A percentile compares a stretch with the other conserved stretches of the same genome.
Evolutionary conservation across 1,140 invertebrate genomes (phyloP).

Genomic region (Aethina tumida): DNA sequence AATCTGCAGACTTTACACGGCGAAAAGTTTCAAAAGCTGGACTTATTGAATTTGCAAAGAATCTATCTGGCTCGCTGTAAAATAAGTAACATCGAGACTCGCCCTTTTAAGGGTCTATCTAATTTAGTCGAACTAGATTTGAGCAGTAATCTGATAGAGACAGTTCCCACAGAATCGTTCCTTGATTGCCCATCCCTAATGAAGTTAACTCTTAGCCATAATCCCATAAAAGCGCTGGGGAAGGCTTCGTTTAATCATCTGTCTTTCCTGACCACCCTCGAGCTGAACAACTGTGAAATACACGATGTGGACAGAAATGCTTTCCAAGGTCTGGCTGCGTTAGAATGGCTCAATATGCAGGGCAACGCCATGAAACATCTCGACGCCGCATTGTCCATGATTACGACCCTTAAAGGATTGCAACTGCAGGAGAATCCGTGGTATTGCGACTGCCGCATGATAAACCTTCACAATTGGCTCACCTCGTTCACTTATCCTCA

Average conservation of each 20-base stretch:
- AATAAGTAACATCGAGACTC: constrained; percentile 63
- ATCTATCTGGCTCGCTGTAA: constrained; percentile 69
- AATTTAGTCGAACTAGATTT: constrained; percentile 85
- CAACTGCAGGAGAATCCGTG: constrained; percentile 80
- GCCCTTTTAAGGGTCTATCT: constrained; percentile 70
- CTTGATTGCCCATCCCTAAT: constrained; percentile 67
- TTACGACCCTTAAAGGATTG: constrained; percentile 61
- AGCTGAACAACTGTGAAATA: constrained; percentile 71
- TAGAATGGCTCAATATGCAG: constrained; percentile 77
- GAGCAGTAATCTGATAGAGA: constrained; percentile 65
- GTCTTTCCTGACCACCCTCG: constrained; percentile 64
- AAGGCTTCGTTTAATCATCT: constrained; percentile 67
- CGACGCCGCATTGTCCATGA: constrained; percentile 53
- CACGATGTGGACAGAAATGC: constrained; percentile 65
- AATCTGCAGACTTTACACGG: constrained; percentile 62
- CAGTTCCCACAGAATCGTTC: constrained; percentile 68
- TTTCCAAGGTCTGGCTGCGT: constrained; percentile 62
- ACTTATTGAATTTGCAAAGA: constrained; percentile 77
- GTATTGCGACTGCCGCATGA: constrained; percentile 75
- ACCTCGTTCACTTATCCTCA: constrained; percentile 60
- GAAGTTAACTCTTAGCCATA: constrained; percentile 67
- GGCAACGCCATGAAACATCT: constrained; percentile 71
- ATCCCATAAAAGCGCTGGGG: constrained; percentile 64
- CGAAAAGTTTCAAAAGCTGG: constrained; percentile 66
- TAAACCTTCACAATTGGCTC: constrained; percentile 69